Percentiles rank a stretch among this genome's conserved stretches.
Conservation (phyloP, 2,113 vertebrate genomes). For the Axis porcinus region DNA sequence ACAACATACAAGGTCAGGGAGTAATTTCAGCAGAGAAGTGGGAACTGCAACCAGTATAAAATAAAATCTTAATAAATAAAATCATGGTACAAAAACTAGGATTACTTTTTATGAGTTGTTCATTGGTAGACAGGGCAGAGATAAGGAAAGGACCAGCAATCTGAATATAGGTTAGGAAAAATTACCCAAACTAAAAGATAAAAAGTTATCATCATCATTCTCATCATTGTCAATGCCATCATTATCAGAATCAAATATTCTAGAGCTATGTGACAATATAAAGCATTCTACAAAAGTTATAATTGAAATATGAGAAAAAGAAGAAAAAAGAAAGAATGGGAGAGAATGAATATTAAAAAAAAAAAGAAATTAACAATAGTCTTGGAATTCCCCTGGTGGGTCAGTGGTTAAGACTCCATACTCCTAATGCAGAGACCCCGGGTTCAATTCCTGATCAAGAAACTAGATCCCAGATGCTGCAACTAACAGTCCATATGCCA, state of each 20-base stretch:
- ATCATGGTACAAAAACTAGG: neutral
- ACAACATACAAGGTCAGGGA: neutral
- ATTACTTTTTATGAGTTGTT: neutral
- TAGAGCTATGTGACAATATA: neutral
- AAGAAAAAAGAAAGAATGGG: neutral
- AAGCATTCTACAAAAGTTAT: neutral
- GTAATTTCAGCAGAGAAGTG: neutral
- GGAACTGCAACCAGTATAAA: neutral
- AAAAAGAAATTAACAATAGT: neutral
- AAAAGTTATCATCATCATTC: neutral
- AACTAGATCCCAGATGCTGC: neutral
- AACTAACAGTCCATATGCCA: neutral
- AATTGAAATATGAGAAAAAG: neutral
- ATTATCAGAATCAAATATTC: neutral
- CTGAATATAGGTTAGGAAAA: neutral
- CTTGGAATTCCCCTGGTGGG: neutral
- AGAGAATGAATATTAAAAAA: neutral
- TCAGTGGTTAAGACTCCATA: neutral
- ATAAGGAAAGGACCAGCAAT: neutral
- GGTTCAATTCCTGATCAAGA: neutral
- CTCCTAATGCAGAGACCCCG: neutral
- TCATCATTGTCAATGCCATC: neutral
- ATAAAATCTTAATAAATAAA: neutral
- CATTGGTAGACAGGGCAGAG: neutral
- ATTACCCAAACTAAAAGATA: neutral